Conservation (phyloP, 1,140 invertebrate genomes). For the Cataglyphis hispanica region DNA sequence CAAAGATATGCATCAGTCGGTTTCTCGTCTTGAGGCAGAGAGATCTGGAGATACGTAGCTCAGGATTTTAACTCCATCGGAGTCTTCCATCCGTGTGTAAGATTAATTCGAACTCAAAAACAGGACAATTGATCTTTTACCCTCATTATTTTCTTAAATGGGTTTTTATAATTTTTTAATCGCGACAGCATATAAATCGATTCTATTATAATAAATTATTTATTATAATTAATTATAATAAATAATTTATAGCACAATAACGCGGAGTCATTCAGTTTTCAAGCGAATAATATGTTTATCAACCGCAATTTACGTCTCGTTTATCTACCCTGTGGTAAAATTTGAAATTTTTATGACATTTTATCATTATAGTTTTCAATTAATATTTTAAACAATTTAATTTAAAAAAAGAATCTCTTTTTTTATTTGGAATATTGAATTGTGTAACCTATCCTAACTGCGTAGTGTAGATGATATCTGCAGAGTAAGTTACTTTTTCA, state of each 20-base stretch:
- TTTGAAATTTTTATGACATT: background rate
- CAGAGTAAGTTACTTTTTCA: background rate
- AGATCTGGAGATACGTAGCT: background rate
- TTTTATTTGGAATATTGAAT: background rate
- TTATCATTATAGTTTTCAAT: background rate
- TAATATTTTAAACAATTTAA: background rate
- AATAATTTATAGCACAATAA: too few relatives aligned
- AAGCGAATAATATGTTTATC: background rate
- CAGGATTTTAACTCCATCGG: background rate
- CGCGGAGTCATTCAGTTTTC: background rate
- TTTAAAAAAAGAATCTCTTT: constrained; percentile 26
- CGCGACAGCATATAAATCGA: background rate
- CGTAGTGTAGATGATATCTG: background rate
- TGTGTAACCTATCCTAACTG: background rate
- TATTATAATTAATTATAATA: background rate
- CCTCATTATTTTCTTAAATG: background rate
- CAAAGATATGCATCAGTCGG: background rate
- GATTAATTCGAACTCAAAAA: constrained; percentile 4
- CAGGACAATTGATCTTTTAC: background rate
- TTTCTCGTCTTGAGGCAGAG: constrained; percentile 6
- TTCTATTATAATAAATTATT: background rate
- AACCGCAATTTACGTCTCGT: background rate
- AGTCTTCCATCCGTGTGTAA: constrained; percentile 19
- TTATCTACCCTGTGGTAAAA: too few relatives aligned
- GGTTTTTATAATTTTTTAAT: background rate